Evolutionary conservation across 1,140 invertebrate species (phyloP), one percentile per base, ranked within the genome.

Genomic region (Drosophila suzukii): DNA sequence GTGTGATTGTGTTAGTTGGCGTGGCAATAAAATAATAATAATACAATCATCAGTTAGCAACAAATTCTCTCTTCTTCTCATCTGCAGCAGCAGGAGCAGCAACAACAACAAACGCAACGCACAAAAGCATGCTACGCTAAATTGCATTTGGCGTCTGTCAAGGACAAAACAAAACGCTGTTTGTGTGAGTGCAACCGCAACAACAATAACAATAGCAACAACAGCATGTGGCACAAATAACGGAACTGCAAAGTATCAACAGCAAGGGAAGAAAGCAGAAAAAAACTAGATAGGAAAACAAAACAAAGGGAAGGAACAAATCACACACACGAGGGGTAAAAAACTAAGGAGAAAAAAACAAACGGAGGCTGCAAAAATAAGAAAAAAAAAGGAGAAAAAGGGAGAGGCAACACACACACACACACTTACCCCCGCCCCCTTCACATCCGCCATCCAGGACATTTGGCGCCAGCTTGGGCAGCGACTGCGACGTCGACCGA

Each of bases 141-240:
- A 70, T 61, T 78, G 78, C 72, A 80, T 74, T 82, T 53, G 63
- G 74, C 72, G 67, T 82, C 78, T 62, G 78, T 75, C 78, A 78
- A 83, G 68, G 79, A 90, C 71, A 85, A 91, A 71, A 86, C 78
- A 68, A 83, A 75, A 71, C 57, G 61, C 60, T 54, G 71, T 80
- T 44, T 39, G 61, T 50, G 46, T 73, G 61, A 54, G 49, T 66
- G 39, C 57, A 71, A 46, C 66, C 60, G 54, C 44, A 63, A 75
- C 54, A 67, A 39, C 62, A 85, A 56, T 20, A 43, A 43, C 44
- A 66, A 67, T 41, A 77, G 44, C 72, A 68, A 65, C 41, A 63
- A 75, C 54, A 67, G 44, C 62, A 85, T 86, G 51, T 81, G 80
- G 68, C 68, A 78, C 70, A 71, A 86, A 66, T 59, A 75, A 58